Evolutionary conservation across 2,113 vertebrate genomes (phyloP).

Genomic region (Elephantulus edwardii): DNA sequence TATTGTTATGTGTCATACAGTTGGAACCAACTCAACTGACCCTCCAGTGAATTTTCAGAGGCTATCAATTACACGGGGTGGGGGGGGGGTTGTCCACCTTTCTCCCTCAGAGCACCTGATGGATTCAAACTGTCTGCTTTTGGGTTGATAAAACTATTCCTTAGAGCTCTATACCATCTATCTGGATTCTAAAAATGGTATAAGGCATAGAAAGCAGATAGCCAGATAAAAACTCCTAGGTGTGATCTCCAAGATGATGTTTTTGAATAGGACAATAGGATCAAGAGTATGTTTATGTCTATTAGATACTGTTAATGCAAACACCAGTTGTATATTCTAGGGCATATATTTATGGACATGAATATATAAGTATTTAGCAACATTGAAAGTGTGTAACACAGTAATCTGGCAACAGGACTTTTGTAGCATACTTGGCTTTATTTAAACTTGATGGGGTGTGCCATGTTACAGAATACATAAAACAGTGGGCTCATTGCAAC

Average conservation of each 20-base stretch:
- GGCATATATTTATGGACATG: not conserved
- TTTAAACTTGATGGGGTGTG: conserved; percentile 33
- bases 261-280: not conserved
- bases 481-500: conserved; percentile 32
- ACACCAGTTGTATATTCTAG: not conserved
- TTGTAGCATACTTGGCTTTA: not conserved
- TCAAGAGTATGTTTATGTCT: not conserved
- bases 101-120: no score
- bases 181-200: not conserved
- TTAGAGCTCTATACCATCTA: not conserved
- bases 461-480: conserved; percentile 31
- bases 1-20: no score
- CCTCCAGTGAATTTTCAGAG: no score
- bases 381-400: not conserved
- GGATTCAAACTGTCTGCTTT: no score
- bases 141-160: no score
- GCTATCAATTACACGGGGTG: no score
- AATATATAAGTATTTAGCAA: not conserved
- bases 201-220: not conserved
- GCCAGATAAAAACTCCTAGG: not conserved
- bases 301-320: not conserved
- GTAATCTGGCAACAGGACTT: not conserved
- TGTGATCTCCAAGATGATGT: not conserved
- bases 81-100: no score
- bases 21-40: no score